phyloP scores from a whole-genome alignment of 2,888 invertebrate species.

The Cheilosia vulpina region DNA sequence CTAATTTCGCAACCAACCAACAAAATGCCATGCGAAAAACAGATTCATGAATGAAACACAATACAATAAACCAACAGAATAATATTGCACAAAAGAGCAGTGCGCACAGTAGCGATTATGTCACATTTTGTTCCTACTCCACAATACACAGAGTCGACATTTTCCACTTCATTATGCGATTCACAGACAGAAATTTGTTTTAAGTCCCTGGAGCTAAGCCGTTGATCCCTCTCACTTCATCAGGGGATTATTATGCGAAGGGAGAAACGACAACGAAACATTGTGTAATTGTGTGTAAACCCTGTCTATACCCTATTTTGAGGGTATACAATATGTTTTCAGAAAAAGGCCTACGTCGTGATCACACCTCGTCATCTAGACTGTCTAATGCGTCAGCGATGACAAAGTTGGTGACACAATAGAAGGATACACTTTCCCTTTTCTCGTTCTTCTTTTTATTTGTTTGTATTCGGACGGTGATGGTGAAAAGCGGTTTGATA shows the following conservation, averaged over 20 bases:
- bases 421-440: constrained; percentile 64
- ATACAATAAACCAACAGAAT: constrained; percentile 17
- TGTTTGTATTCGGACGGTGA: constrained; percentile 17
- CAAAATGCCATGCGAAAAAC: not conserved
- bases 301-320: constrained; percentile 72
- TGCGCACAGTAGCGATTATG: constrained; percentile 53
- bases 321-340: constrained; percentile 41
- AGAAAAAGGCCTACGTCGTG: constrained; percentile 48
- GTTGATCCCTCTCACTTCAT: constrained; percentile 70
- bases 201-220: constrained; percentile 66
- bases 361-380: constrained; percentile 63
- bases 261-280: constrained; percentile 51
- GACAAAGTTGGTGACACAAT: constrained; percentile 63
- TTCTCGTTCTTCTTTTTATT: constrained; percentile 23
- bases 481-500: constrained; percentile 2
- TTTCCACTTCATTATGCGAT: constrained; percentile 70
- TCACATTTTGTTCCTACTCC: constrained; percentile 12
- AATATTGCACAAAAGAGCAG: constrained; percentile 43
- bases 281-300: constrained; percentile 77
- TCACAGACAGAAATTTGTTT: constrained; percentile 64
- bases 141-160: constrained; percentile 38
- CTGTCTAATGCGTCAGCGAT: constrained; percentile 24
- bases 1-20: constrained; percentile 13
- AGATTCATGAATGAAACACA: constrained; percentile 20
- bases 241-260: constrained; percentile 54